These are phyloP conservation scores for Morinoia aosen DNA, from an alignment of 2,888 invertebrate genomes.

Conservation along the genomic window DNA sequence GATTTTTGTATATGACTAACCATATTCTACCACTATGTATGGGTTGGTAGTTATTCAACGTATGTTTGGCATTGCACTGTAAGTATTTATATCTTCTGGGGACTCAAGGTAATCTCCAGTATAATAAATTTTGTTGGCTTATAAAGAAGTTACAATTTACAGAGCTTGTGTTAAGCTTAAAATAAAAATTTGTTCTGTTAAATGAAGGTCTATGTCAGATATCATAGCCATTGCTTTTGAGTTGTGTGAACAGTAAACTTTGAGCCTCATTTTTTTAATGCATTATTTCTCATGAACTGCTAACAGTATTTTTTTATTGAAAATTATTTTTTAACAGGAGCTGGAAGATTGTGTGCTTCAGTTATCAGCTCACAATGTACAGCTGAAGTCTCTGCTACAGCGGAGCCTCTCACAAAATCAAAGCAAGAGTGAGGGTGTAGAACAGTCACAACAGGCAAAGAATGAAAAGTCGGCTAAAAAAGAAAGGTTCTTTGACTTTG, in stretches of 20 bases:
- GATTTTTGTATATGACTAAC: not conserved
- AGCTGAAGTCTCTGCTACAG: conserved; percentile 58
- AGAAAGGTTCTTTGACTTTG: conserved; percentile 56
- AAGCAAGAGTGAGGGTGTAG: not conserved
- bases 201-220: not conserved
- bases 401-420: conserved; percentile 53
- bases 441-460: not conserved
- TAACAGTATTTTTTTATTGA: not conserved
- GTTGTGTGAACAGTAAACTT: no score
- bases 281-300: not conserved
- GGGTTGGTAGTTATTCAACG: not conserved
- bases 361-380: conserved; percentile 61
- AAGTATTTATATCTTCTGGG: no score
- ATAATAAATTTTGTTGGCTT: no score
- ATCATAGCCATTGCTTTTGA: not conserved
- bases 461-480: not conserved
- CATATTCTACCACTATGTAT: not conserved
- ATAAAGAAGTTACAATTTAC: no score
- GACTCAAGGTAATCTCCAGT: no score
- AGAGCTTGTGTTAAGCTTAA: no score
- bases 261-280: not conserved
- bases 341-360: conserved; percentile 57
- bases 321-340: conserved; percentile 48
- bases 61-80: not conserved
- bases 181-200: not conserved